Percentiles rank a stretch among this genome's conserved stretches.
These are phyloP conservation scores for Pseudoips prasinana DNA, from an alignment of 2,888 invertebrate species.

Conservation along the genomic window DNA sequence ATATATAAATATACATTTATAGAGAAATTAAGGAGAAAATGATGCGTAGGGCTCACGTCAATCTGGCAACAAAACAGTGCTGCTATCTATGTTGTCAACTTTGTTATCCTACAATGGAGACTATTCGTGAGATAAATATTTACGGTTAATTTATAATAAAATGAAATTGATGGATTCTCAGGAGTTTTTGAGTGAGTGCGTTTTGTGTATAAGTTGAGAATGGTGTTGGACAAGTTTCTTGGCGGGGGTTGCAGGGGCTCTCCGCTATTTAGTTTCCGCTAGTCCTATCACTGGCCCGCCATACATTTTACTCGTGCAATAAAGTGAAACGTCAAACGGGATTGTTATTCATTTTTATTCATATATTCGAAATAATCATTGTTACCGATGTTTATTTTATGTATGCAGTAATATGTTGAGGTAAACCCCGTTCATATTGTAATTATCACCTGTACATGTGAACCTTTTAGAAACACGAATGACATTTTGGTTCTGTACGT, in stretches of 20 bases:
- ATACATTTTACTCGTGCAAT: slow-evolving; percentile 72
- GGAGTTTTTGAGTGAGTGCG: slow-evolving; percentile 47
- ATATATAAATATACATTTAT: slow-evolving; percentile 39
- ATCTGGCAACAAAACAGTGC: slow-evolving; percentile 83
- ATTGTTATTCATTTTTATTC: slow-evolving; percentile 56
- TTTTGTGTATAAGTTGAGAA: slow-evolving; percentile 25
- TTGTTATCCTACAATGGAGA: slow-evolving; percentile 83
- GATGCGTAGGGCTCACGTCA: slow-evolving; percentile 79
- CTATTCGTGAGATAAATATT: slow-evolving; percentile 84
- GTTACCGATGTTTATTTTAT: slow-evolving; percentile 15
- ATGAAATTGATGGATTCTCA: slow-evolving; percentile 53
- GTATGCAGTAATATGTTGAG: slow-evolving; percentile 23
- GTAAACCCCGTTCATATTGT: slow-evolving; percentile 27
- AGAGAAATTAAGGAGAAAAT: slow-evolving; percentile 46
- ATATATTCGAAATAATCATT: slow-evolving; percentile 29
- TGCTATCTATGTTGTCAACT: slow-evolving; percentile 93
- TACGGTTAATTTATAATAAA: slow-evolving; percentile 72
- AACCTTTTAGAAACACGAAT: slow-evolving; percentile 35
- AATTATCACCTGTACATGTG: slow-evolving; percentile 24
- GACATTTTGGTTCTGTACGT: slow-evolving; percentile 52
- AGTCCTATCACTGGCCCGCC: slow-evolving; percentile 65
- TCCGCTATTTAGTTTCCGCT: slow-evolving; percentile 40
- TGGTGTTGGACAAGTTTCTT: slow-evolving; percentile 7
- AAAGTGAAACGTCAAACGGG: slow-evolving; percentile 75
- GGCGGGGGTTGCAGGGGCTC: slow-evolving; percentile 14